Evolutionary conservation across 2,797 vertebrate species (phyloP).

Genomic region (Neomorphus geoffroyi): DNA sequence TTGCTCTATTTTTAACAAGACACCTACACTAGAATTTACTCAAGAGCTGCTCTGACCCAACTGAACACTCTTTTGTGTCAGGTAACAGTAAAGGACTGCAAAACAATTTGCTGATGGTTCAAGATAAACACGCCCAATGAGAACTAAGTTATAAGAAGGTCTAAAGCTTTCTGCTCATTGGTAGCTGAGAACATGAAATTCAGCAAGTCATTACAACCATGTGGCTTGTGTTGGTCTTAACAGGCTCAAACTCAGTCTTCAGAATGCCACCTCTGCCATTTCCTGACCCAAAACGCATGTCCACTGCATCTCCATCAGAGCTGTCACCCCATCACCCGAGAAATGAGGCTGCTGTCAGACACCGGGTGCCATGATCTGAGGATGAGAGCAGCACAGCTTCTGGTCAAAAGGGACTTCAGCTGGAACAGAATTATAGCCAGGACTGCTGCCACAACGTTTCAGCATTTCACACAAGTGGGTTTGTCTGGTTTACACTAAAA

Average conservation of each 20-base stretch:
- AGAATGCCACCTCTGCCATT: not conserved
- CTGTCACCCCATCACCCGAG: accelerated
- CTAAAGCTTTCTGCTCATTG: not conserved
- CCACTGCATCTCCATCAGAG: not conserved
- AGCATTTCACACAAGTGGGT: not conserved
- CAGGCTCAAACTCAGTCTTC: not conserved
- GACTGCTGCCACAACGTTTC: not conserved
- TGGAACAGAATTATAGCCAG: not conserved
- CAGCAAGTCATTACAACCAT: not conserved
- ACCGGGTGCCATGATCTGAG: not conserved
- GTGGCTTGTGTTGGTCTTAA: not conserved
- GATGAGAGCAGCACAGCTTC: not conserved
- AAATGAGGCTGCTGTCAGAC: not conserved
- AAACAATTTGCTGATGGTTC: not conserved
- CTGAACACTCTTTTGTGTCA: not conserved
- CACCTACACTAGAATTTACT: not conserved
- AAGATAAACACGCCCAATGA: not conserved
- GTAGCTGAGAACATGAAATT: not conserved
- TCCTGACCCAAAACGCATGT: not conserved
- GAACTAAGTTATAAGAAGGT: not conserved
- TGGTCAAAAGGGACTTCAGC: not conserved
- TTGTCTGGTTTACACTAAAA: not conserved
- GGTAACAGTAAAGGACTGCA: not conserved
- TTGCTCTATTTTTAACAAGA: not conserved
- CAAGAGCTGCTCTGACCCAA: not conserved